These are phyloP conservation scores for Xanthorhoe designata DNA, from an alignment of 2,888 invertebrate species.

Conservation along the genomic window DNA sequence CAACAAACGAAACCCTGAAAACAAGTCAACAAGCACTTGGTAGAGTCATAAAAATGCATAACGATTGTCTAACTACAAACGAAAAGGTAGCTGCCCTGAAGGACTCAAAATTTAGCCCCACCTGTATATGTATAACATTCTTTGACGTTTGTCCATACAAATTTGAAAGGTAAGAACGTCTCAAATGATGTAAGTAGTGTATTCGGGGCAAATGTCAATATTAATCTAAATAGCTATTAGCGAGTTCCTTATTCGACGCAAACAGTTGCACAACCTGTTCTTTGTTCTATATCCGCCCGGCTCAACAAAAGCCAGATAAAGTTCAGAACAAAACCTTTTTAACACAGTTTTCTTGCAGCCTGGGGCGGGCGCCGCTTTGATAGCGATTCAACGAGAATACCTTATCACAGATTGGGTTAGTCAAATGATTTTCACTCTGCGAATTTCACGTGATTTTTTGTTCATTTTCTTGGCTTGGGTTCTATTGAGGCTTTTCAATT, in stretches of 20 bases:
- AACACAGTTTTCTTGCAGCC: constrained; percentile 35
- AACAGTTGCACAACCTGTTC: constrained; percentile 30
- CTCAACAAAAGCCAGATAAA: constrained; percentile 48
- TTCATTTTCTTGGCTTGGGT: neutral
- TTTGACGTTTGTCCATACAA: neutral
- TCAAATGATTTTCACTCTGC: constrained; percentile 5
- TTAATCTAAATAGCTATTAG: constrained; percentile 21
- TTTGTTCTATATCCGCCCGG: constrained; percentile 18
- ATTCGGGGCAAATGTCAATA: neutral
- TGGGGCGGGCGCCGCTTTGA: constrained; percentile 8
- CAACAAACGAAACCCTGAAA: too few relatives aligned
- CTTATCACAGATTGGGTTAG: constrained; percentile 12
- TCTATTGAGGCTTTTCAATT: neutral
- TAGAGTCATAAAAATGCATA: too few relatives aligned
- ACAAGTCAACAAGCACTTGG: too few relatives aligned
- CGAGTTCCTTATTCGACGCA: constrained; percentile 17
- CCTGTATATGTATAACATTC: too few relatives aligned
- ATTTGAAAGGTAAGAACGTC: too few relatives aligned
- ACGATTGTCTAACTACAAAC: too few relatives aligned
- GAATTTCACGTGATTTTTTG: neutral
- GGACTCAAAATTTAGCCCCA: too few relatives aligned
- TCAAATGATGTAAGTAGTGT: too few relatives aligned
- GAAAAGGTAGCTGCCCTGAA: too few relatives aligned
- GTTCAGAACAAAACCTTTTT: constrained; percentile 47
- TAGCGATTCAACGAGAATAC: constrained; percentile 20